Evolutionary conservation across 2,888 invertebrate genomes (phyloP), one percentile per base, ranked within the genome.

Genomic region (Campoplex capitator): DNA sequence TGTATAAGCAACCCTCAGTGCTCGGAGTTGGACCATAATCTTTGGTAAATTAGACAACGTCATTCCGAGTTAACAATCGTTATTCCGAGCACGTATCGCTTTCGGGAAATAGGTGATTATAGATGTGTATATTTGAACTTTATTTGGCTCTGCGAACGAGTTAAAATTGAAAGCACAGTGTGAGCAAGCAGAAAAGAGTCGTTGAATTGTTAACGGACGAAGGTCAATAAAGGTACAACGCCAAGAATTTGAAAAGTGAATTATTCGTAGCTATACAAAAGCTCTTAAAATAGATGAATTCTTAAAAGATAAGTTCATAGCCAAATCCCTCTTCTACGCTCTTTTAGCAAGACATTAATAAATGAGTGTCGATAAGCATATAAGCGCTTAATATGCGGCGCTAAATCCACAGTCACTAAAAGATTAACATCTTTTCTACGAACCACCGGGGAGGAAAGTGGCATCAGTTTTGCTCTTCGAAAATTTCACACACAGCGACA

Each of bases 41-140:
- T 89, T 82, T 76, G 84, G 87, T 79, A 88, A 89, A 90, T 90
- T 89, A 89, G 88, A 87, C 87, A 71, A 84, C 88, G 88, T 90
- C 89, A 88, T 89, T 82, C 83, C 75, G 82, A 88, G 86, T 90
- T 89, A 89, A 89, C 87, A 90, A 88, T 90, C 88, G 85, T 88
- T 89, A 90, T 89, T 89, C 88, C 82, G 84, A 86, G 89, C 90
- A 90, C 88, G 88, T 88, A 88, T 78, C 56, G 74, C 16, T 62
- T 62, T 32, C 16, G 13, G 32, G 6, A 62, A 11, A 45, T 45
- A 13, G 11, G 45, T 45, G 45, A 7, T 45, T 7, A 45, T 45
- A 9, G 28, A 62, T 62, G 28, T 13, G 28, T 62, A 62, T 51
- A 6, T 51, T 51, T 18, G 18, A 18, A 16, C 9, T 48, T 48